phyloP scores from a whole-genome alignment of 2,797 vertebrate species.

The Macrochelys suwanniensis region DNA sequence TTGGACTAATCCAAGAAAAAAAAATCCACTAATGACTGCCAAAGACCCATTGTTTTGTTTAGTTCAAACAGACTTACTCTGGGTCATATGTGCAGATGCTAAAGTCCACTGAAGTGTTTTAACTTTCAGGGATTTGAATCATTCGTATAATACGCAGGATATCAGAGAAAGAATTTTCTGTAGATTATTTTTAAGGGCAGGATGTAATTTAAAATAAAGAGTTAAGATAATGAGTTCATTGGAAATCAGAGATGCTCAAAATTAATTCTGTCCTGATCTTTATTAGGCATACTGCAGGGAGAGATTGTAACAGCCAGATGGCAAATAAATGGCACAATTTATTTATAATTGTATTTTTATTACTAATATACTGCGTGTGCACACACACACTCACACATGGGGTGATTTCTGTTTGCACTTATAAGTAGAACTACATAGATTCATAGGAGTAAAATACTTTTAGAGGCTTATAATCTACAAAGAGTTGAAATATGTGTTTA shows the following conservation, averaged over 20 bases:
- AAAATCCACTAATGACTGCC: neutral
- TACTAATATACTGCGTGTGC: neutral
- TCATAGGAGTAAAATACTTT: neutral
- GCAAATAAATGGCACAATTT: neutral
- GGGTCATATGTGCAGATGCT: neutral
- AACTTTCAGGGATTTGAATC: neutral
- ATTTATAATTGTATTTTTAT: neutral
- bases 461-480: neutral
- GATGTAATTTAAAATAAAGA: neutral
- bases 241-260: neutral
- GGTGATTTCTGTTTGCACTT: neutral
- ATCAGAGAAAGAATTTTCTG: neutral
- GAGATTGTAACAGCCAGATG: neutral
- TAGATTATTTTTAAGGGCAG: neutral
- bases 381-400: neutral
- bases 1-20: neutral
- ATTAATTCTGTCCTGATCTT: neutral
- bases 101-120: neutral
- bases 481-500: neutral
- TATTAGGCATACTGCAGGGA: neutral
- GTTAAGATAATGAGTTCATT: neutral
- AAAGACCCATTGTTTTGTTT: neutral
- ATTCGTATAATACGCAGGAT: neutral
- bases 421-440: neutral
- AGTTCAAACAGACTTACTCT: neutral